Percentiles rank a stretch among this genome's conserved stretches.
Evolutionary conservation across 2,888 invertebrate genomes (phyloP).

Genomic region (Prosopocoilus inquinatus): DNA sequence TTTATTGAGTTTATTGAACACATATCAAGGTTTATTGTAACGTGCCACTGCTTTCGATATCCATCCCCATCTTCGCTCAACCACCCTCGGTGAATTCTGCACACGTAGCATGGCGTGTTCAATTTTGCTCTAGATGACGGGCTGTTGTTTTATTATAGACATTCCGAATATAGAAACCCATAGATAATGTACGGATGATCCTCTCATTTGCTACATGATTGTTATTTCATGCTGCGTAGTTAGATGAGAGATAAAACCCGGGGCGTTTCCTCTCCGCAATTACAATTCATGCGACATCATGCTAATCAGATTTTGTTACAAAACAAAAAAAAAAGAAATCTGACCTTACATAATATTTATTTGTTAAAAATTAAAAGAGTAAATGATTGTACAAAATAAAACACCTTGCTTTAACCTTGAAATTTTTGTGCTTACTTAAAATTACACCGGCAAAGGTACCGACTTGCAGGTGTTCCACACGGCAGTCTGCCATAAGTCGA

Average conservation of each 20-base stretch:
- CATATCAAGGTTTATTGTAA: conserved; percentile 40
- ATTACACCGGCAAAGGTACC: no score
- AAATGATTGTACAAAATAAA: no score
- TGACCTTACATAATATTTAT: no score
- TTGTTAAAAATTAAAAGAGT: no score
- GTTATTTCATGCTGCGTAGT: conserved; percentile 12
- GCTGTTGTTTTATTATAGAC: conserved; percentile 36
- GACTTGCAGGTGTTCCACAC: no score
- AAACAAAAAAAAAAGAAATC: no score
- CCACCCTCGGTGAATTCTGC: conserved; percentile 38
- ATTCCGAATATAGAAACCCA: conserved; percentile 32
- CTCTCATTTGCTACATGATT: conserved; percentile 17
- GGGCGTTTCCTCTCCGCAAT: no score
- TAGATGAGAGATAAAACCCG: neutral
- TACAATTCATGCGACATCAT: no score
- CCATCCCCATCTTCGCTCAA: conserved; percentile 20
- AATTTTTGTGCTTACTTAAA: no score
- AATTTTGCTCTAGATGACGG: conserved; percentile 32
- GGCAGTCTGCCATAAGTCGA: no score
- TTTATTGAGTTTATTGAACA: conserved; percentile 41
- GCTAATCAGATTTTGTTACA: no score
- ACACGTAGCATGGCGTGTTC: conserved; percentile 45
- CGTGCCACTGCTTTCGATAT: conserved; percentile 33
- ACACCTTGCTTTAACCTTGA: no score
- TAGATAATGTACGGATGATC: conserved; percentile 31